Base-by-base conservation (phyloP, 2,797 vertebrate species). In the Pteronotus mesoamericanus region DNA sequence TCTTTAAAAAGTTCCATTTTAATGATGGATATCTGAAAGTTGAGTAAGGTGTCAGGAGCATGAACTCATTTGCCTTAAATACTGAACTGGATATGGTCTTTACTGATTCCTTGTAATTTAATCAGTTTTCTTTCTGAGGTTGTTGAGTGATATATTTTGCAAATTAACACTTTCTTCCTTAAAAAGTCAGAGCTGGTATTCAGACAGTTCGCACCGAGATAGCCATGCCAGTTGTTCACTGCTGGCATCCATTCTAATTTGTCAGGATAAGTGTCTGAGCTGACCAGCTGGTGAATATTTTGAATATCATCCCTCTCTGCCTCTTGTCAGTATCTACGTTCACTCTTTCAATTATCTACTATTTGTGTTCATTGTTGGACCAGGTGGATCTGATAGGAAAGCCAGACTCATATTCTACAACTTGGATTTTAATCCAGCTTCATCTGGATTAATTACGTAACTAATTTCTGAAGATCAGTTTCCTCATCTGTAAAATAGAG, bases 91-190 rank as follows among this genome's bases (percentile, higher is more conserved):
- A 68, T 53, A n/a, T 68, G 69, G 44, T 68, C 48, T 72, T 86
- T 74, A 89, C 19, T 21, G n/a, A 15, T 29, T 26, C 46, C 48
- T 85, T 66, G 10, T 44, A 55, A 88, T 72, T 79, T 77, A 55
- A 85, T 61, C 26, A 15, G 6, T 64, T 89, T 95, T 74, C 61
- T 86, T 89, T 79, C 78, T 86, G 32, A 59, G 75, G 51, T 90
- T 24, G n/a, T 51, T 71, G 61, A 48, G 9, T 80, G 59, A 72
- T 37, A 55, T 48, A 48, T 37, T 95, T 93, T 87, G 26, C 9
- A 94, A 89, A 59, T 84, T 53, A 87, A 92, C 55, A 44, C 39
- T 95, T 91, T 61, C 55, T 61, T 93, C 22, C 84, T 55, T 42
- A 88, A 87, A 94, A 85, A 44, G 18, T 72, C 64, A 78, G n/a